phyloP scores from a whole-genome alignment of 2,113 vertebrate genomes.

The Panurus biarmicus region DNA sequence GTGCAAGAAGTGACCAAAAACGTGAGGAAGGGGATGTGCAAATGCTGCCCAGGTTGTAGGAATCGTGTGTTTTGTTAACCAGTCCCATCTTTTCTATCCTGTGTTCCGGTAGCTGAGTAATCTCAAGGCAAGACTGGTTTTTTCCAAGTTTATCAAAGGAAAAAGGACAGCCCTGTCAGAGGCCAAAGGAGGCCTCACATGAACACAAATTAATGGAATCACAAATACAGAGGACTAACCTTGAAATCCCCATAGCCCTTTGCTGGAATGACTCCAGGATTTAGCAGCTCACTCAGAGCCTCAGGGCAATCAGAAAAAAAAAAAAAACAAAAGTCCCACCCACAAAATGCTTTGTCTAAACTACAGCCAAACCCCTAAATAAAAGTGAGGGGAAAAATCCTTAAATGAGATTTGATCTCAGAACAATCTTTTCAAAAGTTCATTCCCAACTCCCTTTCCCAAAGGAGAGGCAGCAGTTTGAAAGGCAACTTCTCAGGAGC shows the following conservation, averaged over 20 bases:
- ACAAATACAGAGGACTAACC: conserved; percentile 47
- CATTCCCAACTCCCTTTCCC: background rate
- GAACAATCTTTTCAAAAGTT: background rate
- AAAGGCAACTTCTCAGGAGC: background rate
- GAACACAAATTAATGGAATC: conserved; percentile 20
- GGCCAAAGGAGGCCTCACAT: background rate
- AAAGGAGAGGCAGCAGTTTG: background rate
- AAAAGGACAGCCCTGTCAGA: background rate
- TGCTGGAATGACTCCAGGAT: conserved; percentile 59
- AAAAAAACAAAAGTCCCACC: background rate
- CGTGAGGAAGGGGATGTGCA: background rate
- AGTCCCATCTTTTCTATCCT: background rate
- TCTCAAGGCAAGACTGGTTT: background rate
- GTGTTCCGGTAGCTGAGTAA: background rate
- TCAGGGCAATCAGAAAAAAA: background rate
- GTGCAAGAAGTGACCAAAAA: background rate
- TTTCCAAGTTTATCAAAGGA: background rate
- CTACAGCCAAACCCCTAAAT: background rate
- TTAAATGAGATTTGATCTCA: background rate
- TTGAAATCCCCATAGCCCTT: conserved; percentile 52
- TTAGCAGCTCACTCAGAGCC: conserved; percentile 3
- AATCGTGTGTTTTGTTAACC: background rate
- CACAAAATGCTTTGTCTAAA: conserved; percentile 23
- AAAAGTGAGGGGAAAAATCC: background rate
- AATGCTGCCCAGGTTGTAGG: background rate